Evolutionary conservation across 2,888 invertebrate genomes (phyloP), one percentile per base, ranked within the genome.

Genomic region (Philopedon plagiatum): DNA sequence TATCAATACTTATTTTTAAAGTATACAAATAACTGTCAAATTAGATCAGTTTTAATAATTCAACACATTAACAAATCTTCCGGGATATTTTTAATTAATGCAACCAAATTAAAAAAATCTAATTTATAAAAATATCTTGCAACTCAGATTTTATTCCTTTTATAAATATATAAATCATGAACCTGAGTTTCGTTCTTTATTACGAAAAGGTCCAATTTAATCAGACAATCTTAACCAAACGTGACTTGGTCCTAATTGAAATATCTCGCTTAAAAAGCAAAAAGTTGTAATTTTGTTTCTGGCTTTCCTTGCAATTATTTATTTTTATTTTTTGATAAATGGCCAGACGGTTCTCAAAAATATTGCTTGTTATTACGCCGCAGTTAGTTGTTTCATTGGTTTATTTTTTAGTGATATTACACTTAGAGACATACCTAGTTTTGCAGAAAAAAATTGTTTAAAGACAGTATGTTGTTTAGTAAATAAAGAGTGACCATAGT

Each of bases 241-340:
- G 66, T 67, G 66, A 58, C 58, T 58, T 13, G 32, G 61, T 11
- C 51, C 41, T 68, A 68, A 68, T 68, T 68, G 68, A 68, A 68
- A 68, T 61, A 67, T 67, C 49, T 39, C 34, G 37, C 44, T 39
- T 58, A 34, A 67, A 51, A 67, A 54, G 39, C 34, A 67, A 60
- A 58, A 60, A 58, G 58, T 58, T 67, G 60, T 60, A 60, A 67
- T 32, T 67, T 67, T 49, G 58, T 60, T 67, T 49, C 18, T 13
- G 39, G 18, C 49, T 60, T 49, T 41, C 29, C 57, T 56, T 49
- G 49, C 49, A 29, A 54, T 68, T 68, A 68, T 37, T 61, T n/a
- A n/a, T n/a, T n/a, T n/a, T n/a, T n/a, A n/a, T n/a, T 41, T 61
- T 61, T 60, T 61, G 51, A 68, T 68, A 51, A 68, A 61, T 51